Conservation (phyloP, 2,113 vertebrate species). For the Cebus imitator region DNA sequence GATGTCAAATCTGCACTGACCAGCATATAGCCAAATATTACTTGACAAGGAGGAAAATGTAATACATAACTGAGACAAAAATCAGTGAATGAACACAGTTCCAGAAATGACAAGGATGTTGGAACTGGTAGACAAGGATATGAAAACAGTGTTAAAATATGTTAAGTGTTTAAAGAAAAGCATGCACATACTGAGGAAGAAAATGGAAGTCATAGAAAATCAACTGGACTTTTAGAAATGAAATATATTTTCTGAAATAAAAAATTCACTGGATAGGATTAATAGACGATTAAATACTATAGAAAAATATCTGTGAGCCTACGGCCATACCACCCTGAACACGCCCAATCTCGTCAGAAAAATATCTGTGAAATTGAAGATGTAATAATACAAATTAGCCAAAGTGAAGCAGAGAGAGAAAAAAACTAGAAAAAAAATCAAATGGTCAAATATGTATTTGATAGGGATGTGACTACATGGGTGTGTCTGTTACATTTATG, state of each 20-base stretch:
- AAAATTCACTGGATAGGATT: background rate
- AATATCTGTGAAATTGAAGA: background rate
- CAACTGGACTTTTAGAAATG: background rate
- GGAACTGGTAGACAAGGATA: background rate
- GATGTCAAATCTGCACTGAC: background rate
- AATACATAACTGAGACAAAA: background rate
- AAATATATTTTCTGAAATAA: background rate
- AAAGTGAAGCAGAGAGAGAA: background rate
- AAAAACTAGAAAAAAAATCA: background rate
- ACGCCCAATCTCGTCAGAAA: background rate
- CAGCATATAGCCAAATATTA: background rate
- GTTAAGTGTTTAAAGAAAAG: slow-evolving; percentile 20
- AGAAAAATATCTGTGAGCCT: background rate
- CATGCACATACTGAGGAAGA: background rate
- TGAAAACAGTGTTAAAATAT: slow-evolving; percentile 13
- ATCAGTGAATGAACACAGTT: background rate
- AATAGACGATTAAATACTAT: background rate
- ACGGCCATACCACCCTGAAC: too few relatives aligned
- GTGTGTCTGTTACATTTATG: background rate
- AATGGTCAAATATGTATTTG: background rate
- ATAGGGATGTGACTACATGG: background rate
- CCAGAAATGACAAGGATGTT: background rate
- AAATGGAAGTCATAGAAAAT: background rate
- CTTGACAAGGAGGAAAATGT: slow-evolving; percentile 3
- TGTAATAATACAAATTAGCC: background rate